Base-by-base conservation (phyloP, 2,888 invertebrate genomes). In the Sesia bembeciformis region DNA sequence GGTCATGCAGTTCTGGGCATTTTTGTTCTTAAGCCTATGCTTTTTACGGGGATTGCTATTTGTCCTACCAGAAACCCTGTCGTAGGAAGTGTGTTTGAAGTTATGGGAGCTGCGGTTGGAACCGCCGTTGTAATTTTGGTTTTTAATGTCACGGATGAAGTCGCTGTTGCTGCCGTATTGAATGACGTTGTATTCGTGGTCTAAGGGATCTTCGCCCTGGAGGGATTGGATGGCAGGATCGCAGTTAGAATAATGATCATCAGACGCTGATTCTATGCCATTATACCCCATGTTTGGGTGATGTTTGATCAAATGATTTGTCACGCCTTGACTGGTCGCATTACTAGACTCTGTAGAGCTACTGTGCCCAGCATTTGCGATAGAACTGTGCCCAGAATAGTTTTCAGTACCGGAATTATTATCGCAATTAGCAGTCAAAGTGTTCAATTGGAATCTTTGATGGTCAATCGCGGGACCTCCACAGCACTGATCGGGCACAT, bases 381-480 rank as follows among this genome's bases (percentile, higher is more conserved):
- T 90, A 5, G 92, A 92, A 65, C 92, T 88, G 64, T 92, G 92
- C 1, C 92, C 87, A 3, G 92, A 92, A 58, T 92, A 92, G 62
- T 92, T 92, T 68, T 92, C 92, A 4, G 92, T 92, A 49, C 92
- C 92, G 0, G 92, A 92, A 65, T 92, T 92, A 62, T 89, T 92
- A 64, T 92, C 92, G 65, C 92, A 92, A 53, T 84, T 83, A 39
- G 81, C 91, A 54, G 91, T 84, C 51, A 92, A 64, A 6, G 92
- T 80, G 64, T 91, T 92, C 1, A 92, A 81, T 59, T 90, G 83
- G 61, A 91, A 90, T 56, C 89, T 76, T 52, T 76, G 90, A 51
- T 91, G 78, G 64, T 90, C 74, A 65, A 90, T 63, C 64, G 75
- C 70, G 59, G 91, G 79, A 65, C 89, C 73, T 64, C 70, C 80